These are phyloP conservation scores for Poeciliopsis gracilis DNA, from an alignment of 2,797 vertebrate genomes.

Conservation along the genomic window DNA sequence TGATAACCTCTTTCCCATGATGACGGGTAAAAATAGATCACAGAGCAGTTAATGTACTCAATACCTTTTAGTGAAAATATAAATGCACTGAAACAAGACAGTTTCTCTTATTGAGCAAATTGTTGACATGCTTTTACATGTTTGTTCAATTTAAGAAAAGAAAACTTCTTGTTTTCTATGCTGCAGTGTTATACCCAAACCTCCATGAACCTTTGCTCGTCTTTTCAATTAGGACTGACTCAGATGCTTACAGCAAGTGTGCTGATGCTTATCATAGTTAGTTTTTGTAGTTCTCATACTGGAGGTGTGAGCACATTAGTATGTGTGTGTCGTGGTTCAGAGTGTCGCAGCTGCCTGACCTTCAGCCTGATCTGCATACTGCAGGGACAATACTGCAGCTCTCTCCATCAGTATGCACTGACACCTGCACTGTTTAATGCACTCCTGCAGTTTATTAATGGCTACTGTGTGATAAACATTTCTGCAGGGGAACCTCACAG, in stretches of 20 bases:
- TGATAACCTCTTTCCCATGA: not conserved
- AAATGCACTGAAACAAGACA: not conserved
- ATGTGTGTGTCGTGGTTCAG: conserved; percentile 61
- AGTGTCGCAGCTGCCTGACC: conserved; percentile 61
- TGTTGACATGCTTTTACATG: not conserved
- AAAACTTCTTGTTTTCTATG: not conserved
- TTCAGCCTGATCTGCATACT: conserved; percentile 76
- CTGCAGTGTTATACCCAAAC: not conserved
- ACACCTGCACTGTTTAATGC: conserved; percentile 81
- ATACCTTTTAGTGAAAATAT: not conserved
- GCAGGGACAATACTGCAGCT: conserved; percentile 69
- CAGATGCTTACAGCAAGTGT: not conserved
- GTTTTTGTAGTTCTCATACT: conserved; percentile 16
- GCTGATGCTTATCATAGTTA: not conserved
- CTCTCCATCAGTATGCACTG: conserved; percentile 81
- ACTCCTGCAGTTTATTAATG: conserved; percentile 84
- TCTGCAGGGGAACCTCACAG: conserved; percentile 69
- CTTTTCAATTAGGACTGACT: not conserved
- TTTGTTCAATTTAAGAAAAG: not conserved
- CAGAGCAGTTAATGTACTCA: not conserved
- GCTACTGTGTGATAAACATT: conserved; percentile 80
- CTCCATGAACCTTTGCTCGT: not conserved
- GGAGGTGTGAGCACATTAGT: conserved; percentile 59
- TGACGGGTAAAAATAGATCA: not conserved
- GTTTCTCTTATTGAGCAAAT: not conserved